Evolutionary conservation across 2,113 vertebrate genomes (phyloP).

Genomic region (Malurus cyaneus): DNA sequence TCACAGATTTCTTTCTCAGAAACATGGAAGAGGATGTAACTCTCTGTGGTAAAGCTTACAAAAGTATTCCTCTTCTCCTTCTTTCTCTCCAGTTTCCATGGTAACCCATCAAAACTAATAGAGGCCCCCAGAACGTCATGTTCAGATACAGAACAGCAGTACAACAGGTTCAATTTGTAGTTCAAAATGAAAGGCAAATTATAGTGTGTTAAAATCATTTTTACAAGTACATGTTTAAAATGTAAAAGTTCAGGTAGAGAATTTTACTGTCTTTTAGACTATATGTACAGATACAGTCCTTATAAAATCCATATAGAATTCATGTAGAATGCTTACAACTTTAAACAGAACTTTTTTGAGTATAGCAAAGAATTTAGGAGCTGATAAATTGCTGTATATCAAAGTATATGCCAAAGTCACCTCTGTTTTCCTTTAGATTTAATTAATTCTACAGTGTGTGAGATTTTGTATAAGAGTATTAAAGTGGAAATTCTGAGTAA

Average conservation of each 20-base stretch:
- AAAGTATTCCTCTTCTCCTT: neutral
- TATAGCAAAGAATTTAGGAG: neutral
- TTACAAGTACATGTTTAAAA: constrained; percentile 28
- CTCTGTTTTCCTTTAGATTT: neutral
- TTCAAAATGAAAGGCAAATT: constrained; percentile 61
- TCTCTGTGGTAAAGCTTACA: neutral
- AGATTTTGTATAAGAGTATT: neutral
- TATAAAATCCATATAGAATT: neutral
- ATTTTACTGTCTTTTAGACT: neutral
- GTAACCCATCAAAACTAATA: constrained; percentile 69
- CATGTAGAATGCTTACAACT: neutral
- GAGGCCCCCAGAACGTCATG: constrained; percentile 15
- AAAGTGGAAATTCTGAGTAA: neutral
- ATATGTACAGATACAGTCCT: neutral
- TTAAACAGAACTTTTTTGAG: neutral
- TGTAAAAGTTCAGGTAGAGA: neutral
- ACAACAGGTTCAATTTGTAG: constrained; percentile 47
- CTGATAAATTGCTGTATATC: neutral
- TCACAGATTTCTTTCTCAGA: neutral
- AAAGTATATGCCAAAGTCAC: neutral
- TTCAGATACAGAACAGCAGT: neutral
- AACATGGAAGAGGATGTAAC: neutral
- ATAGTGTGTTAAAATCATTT: constrained; percentile 5
- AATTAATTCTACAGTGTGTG: neutral
- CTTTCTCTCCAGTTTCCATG: constrained; percentile 57